Percentiles rank a stretch among this genome's conserved stretches.
Conservation (phyloP, 2,797 vertebrate genomes). For the Takifugu rubripes region DNA sequence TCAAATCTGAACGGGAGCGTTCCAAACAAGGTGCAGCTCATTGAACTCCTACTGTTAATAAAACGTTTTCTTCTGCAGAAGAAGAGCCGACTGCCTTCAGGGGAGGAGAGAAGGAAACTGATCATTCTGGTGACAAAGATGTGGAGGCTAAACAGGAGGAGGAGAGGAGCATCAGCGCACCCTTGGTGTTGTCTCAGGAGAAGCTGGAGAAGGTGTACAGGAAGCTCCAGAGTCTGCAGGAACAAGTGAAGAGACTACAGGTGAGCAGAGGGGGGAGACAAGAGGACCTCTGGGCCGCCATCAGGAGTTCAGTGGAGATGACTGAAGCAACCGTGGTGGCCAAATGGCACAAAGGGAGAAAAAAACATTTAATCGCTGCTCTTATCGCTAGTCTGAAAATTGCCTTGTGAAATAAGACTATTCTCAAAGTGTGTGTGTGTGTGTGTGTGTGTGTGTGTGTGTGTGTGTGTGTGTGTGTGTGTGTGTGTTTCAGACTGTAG, state of each 20-base stretch:
- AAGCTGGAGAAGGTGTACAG: slow-evolving; percentile 69
- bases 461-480: not conserved
- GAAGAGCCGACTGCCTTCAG: slow-evolving; percentile 40
- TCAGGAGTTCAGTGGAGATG: slow-evolving; percentile 49
- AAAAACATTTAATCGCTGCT: slow-evolving; percentile 65
- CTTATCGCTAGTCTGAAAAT: slow-evolving; percentile 67
- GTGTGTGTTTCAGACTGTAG: slow-evolving; percentile 63
- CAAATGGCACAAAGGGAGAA: slow-evolving; percentile 60
- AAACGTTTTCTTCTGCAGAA: slow-evolving; percentile 32
- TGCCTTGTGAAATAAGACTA: slow-evolving; percentile 68
- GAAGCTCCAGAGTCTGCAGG: slow-evolving; percentile 73
- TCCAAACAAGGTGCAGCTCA: too few relatives aligned
- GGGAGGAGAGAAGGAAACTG: slow-evolving; percentile 34
- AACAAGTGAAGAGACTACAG: slow-evolving; percentile 77
- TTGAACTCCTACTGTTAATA: too few relatives aligned
- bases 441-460: slow-evolving; percentile 3
- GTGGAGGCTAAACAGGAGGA: slow-evolving; percentile 29
- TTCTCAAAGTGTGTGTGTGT: slow-evolving; percentile 51
- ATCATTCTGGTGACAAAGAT: slow-evolving; percentile 31
- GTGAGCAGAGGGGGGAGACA: slow-evolving; percentile 58
- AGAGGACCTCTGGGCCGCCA: slow-evolving; percentile 14
- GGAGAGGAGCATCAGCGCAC: slow-evolving; percentile 57
- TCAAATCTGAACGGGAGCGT: too few relatives aligned
- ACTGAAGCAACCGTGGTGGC: slow-evolving; percentile 63
- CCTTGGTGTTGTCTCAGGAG: slow-evolving; percentile 69